Conservation (phyloP, 2,113 vertebrate genomes). For the Ancistrus triradiatus region DNA sequence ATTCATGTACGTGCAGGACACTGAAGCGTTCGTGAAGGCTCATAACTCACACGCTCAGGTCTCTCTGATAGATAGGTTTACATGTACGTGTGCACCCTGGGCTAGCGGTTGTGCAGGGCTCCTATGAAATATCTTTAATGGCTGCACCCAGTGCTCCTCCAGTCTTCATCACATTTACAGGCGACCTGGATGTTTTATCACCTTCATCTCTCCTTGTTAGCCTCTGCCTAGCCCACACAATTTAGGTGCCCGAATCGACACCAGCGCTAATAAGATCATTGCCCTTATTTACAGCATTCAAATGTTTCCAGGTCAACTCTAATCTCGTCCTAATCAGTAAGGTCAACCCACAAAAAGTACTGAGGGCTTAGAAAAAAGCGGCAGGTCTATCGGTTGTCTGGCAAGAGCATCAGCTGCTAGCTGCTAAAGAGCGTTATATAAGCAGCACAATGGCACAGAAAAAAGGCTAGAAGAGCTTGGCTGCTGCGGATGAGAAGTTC, state of each 20-base stretch:
- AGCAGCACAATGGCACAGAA: conserved; percentile 35
- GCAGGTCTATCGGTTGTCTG: conserved; percentile 13
- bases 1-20: conserved; percentile 10
- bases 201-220: conserved; percentile 49
- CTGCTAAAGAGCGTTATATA: conserved; percentile 28
- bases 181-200: conserved; percentile 45
- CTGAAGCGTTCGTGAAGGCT: conserved; percentile 17
- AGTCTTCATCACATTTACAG: conserved; percentile 50
- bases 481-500: conserved; percentile 21
- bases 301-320: conserved; percentile 50
- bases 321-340: conserved; percentile 50
- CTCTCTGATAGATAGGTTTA: conserved; percentile 47
- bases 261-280: conserved; percentile 42
- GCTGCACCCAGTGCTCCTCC: conserved; percentile 40
- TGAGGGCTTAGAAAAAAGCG: conserved; percentile 15
- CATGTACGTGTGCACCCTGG: conserved; percentile 26
- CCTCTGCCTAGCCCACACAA: conserved; percentile 34
- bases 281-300: conserved; percentile 49
- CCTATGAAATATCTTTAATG: conserved; percentile 48
- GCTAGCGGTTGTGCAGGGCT: conserved; percentile 23
- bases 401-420: conserved; percentile 23
- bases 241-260: conserved; percentile 22
- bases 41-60: conserved; percentile 43
- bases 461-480: background rate
- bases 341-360: conserved; percentile 46